Conservation (phyloP, 30 jellyfish, hydroid and myxozoan species). For the Aurelia sp. region DNA sequence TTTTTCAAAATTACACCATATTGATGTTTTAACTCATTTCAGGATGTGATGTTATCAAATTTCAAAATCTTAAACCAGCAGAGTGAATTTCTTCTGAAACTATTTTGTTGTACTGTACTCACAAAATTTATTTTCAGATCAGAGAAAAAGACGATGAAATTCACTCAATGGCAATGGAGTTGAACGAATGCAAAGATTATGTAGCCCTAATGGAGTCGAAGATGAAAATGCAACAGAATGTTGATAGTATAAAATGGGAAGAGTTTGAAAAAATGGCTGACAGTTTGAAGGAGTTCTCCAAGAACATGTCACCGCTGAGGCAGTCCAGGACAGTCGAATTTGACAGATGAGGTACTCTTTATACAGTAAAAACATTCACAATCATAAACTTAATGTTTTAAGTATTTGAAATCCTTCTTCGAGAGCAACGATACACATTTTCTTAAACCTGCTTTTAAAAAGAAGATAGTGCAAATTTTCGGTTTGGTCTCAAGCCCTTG, state of each 20-base stretch:
- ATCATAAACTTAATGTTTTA: too few relatives aligned
- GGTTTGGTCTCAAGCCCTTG: too few relatives aligned
- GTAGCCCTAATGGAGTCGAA: constrained; percentile 56
- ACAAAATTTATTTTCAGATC: constrained; percentile 37
- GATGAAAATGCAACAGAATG: constrained; percentile 53
- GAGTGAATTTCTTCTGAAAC: too few relatives aligned
- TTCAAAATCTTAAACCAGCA: too few relatives aligned
- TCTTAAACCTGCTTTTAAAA: too few relatives aligned
- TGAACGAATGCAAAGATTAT: constrained; percentile 35
- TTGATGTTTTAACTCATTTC: too few relatives aligned
- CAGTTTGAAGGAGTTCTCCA: constrained; percentile 83
- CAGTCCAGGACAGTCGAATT: constrained; percentile 44
- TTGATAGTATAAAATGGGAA: constrained; percentile 93
- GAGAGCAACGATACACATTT: too few relatives aligned
- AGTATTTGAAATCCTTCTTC: too few relatives aligned
- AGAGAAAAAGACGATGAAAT: constrained; percentile 64
- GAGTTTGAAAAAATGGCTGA: constrained; percentile 96
- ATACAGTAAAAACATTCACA: neutral
- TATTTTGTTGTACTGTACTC: too few relatives aligned
- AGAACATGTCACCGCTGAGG: constrained; percentile 83
- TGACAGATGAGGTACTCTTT: constrained; percentile 22
- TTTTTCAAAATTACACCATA: too few relatives aligned
- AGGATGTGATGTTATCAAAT: too few relatives aligned
- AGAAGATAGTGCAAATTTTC: too few relatives aligned
- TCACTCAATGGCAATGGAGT: constrained; percentile 22